phyloP scores from a whole-genome alignment of 2,888 invertebrate species.

The Epinotia demarniana region DNA sequence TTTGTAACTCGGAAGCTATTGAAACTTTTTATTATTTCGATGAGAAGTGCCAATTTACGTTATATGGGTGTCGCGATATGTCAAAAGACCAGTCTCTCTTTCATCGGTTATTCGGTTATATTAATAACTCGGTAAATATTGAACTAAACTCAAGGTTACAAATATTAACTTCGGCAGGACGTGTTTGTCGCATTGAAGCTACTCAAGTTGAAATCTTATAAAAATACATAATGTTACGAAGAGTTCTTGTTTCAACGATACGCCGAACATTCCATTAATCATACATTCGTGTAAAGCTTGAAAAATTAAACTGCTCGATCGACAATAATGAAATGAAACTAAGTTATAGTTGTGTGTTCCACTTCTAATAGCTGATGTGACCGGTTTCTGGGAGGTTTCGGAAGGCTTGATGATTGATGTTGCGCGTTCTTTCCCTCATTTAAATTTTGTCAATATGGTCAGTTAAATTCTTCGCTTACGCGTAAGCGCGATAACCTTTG shows the following conservation, averaged over 20 bases:
- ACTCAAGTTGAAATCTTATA: constrained; percentile 26
- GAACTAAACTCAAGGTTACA: constrained; percentile 73
- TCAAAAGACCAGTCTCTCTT: no score
- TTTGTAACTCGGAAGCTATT: no score
- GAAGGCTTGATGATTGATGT: background rate
- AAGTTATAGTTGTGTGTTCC: constrained; percentile 15
- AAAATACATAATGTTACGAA: background rate
- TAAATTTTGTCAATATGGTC: constrained; percentile 27
- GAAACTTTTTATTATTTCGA: no score
- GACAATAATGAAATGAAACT: constrained; percentile 22
- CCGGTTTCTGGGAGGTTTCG: background rate
- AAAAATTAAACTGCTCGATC: constrained; percentile 23
- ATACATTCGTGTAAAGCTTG: constrained; percentile 9
- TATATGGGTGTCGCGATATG: no score
- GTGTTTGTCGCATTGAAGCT: constrained; percentile 47
- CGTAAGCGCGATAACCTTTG: constrained; percentile 44
- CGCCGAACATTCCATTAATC: constrained; percentile 6
- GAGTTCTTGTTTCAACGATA: background rate
- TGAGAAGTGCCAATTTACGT: no score
- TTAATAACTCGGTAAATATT: constrained; percentile 72
- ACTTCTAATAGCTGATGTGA: constrained; percentile 29
- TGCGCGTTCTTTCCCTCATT: constrained; percentile 14
- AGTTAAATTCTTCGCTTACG: constrained; percentile 28
- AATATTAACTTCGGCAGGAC: constrained; percentile 64
- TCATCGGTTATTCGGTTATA: constrained; percentile 64